Base-by-base conservation (phyloP, 2,797 vertebrate species). In the Diplodus puntazzo region DNA sequence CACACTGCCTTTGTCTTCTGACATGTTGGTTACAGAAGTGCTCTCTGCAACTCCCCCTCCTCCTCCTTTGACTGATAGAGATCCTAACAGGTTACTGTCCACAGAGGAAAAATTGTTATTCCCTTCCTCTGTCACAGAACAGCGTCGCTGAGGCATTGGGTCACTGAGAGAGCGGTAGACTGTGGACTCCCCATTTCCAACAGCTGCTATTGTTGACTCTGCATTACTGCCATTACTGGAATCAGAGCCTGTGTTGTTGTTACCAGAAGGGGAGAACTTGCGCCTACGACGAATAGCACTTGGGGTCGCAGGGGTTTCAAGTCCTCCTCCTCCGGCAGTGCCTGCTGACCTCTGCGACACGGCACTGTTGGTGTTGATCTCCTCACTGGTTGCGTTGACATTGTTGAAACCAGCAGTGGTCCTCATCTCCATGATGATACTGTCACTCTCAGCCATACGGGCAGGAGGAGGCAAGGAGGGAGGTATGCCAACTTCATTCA, bases 61-160 rank as follows among this genome's bases (percentile, higher is more conserved):
- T 83, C 83, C 80, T 85, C 89, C 83, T 91, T 98, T 99, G 57
- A 97, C 61, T 0, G 97, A 97, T 46, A 99, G 88, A 0, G 98
- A 98, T 23, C 97, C 96, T 77, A 99, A 92, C 45, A 99, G 91
- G 89, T 99, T 99, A 90, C 98, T 99, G 90, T 99, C 98, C 0
- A 99, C 92, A 0, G 95, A 96, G 84, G 92, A 95, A 89, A 97
- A 99, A 21, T 88, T 96, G 73, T 81, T 92, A 73, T 82, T 91
- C 3, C 92, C 90, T 34, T 98, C 97, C 77, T 98, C 97, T 0
- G 94, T 75, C 69, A 96, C 84, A 0, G 96, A 94, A 67, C 95
- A 92, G 61, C 95, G 70, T n/a, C 97, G 94, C 85, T 99, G 97
- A 50, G 98, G 98, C 96, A 99, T 99, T n/a, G 98, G 98, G 91